Base-by-base conservation (phyloP, 2,113 vertebrate genomes). In the Callorhinus ursinus region DNA sequence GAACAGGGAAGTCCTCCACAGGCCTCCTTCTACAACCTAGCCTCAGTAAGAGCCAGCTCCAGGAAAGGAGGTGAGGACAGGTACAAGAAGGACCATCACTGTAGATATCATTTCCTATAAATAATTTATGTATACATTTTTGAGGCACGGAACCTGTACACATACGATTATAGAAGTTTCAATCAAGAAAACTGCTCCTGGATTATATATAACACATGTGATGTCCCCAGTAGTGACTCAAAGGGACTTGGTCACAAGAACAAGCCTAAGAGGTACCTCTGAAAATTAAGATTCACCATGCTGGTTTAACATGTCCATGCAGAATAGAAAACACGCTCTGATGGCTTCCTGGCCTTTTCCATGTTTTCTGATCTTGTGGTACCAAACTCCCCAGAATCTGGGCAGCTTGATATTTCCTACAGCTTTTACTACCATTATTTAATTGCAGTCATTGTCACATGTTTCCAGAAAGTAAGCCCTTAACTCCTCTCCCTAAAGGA, bases 251-350 rank as follows among this genome's bases (percentile, higher is more conserved):
- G 79, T 28, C 55, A 49, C 76, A 51, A 55, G 33, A n/a, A 12
- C 51, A 65, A 49, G 31, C 7, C 7, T 57, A n/a, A 51, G 28
- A 77, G 16, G 7, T n/a, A 59, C 13, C 26, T 19, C 26, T 18
- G 12, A 12, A 51, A 53, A 28, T 26, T 22, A 18, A 61, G 31
- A 21, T 14, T 26, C 24, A 36, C 33, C 5, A 1, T 3, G 3
- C 9, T 24, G 42, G 59, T 18, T 9, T 49, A 57, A 21, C 1
- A 18, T 2, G 22, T n/a, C 49, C 36, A 6, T 31, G 2, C 14
- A 18, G 28, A 63, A 46, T 0, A 39, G 72, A 63, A 69, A 26
- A 19, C 24, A 10, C 0, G 2, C 28, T 8, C 61, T 13, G 31
- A 4, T 15, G 88, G 74, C 36, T 55, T 42, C 39, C 74, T 14